These are phyloP conservation scores for Liasis olivaceus DNA, from an alignment of 2,797 vertebrate species.

Conservation along the genomic window DNA sequence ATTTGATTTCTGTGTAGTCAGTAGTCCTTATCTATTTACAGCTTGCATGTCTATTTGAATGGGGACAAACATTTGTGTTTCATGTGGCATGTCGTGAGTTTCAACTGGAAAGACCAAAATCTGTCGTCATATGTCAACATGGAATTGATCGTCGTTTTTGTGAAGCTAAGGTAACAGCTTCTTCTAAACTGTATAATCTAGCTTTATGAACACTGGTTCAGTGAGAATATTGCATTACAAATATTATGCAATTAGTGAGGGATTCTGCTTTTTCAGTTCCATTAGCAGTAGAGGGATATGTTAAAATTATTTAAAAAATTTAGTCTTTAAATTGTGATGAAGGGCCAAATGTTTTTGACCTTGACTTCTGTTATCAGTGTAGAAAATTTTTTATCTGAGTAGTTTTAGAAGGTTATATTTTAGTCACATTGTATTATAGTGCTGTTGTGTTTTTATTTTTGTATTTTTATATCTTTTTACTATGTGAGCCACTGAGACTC, in stretches of 20 bases:
- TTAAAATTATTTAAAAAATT: background rate
- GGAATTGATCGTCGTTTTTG: conserved; percentile 93
- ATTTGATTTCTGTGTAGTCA: conserved; percentile 20
- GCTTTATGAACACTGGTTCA: background rate
- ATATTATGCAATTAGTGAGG: background rate
- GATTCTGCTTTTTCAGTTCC: background rate
- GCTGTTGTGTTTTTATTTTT: background rate
- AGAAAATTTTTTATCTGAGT: background rate
- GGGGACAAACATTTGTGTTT: conserved; percentile 93
- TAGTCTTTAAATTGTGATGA: background rate
- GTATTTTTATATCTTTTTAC: background rate
- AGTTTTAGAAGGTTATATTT: background rate
- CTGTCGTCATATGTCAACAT: conserved; percentile 91
- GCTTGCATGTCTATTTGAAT: conserved; percentile 89
- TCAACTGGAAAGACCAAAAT: conserved; percentile 94
- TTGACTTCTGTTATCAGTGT: background rate
- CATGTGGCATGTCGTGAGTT: conserved; percentile 94
- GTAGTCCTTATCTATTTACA: conserved; percentile 64
- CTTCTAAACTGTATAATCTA: background rate
- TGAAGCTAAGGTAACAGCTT: conserved; percentile 85
- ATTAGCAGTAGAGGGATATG: background rate
- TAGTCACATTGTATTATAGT: background rate
- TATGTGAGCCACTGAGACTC: background rate
- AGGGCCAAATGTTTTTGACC: background rate
- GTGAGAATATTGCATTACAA: background rate